A percentile compares a stretch with the other conserved stretches of the same genome.
These are phyloP conservation scores for Watsonalla binaria DNA, from an alignment of 2,888 invertebrate genomes.

Conservation along the genomic window DNA sequence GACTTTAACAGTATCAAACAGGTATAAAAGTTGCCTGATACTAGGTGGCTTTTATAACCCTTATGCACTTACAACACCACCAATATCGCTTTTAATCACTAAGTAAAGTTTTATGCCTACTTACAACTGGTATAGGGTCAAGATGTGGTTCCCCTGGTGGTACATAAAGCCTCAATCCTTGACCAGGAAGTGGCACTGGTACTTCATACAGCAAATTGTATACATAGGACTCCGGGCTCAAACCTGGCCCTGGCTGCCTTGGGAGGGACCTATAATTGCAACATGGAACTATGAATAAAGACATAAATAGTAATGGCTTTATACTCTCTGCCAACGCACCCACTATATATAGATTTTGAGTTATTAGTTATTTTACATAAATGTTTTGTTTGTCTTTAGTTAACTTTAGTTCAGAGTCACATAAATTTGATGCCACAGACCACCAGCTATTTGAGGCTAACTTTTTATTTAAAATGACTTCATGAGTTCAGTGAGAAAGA, in stretches of 20 bases:
- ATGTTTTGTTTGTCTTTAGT: too few relatives aligned
- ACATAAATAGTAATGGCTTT: neutral
- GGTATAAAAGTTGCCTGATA: too few relatives aligned
- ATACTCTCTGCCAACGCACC: neutral
- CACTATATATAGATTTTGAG: too few relatives aligned
- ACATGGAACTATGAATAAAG: neutral
- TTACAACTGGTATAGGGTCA: slow-evolving; percentile 80
- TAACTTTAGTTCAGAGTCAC: too few relatives aligned
- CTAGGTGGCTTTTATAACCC: too few relatives aligned
- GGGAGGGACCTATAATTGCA: slow-evolving; percentile 83
- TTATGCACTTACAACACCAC: too few relatives aligned
- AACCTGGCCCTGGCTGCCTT: slow-evolving; percentile 85
- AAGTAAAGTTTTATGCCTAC: slow-evolving; percentile 19
- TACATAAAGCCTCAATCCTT: slow-evolving; percentile 88
- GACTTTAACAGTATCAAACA: too few relatives aligned
- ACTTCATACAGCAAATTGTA: slow-evolving; percentile 97
- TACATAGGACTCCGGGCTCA: slow-evolving; percentile 95
- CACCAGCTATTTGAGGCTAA: too few relatives aligned
- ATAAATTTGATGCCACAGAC: too few relatives aligned
- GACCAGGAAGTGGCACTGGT: slow-evolving; percentile 92
- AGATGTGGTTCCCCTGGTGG: slow-evolving; percentile 85
- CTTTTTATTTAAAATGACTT: too few relatives aligned
- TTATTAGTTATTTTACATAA: too few relatives aligned
- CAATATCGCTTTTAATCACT: neutral
- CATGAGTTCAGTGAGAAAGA: neutral